Evolutionary conservation across 2,113 vertebrate species (phyloP).

Genomic region (Dipodomys spectabilis): DNA sequence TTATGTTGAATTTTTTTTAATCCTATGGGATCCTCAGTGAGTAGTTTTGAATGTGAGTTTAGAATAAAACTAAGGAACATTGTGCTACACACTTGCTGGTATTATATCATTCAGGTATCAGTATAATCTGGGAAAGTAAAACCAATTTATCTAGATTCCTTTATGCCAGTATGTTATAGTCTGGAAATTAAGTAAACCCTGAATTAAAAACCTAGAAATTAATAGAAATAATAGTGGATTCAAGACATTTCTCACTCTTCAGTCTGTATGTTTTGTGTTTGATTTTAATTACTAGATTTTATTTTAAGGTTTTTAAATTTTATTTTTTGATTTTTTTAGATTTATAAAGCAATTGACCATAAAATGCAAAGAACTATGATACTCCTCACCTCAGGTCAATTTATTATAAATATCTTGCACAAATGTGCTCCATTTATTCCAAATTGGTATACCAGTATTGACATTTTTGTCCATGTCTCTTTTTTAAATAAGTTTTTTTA

Average conservation of each 20-base stretch:
- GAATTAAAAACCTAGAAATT: background rate
- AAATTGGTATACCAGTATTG: background rate
- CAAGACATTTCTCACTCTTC: background rate
- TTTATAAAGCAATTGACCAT: background rate
- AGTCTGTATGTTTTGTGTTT: background rate
- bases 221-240: background rate
- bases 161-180: background rate
- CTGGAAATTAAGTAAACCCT: background rate
- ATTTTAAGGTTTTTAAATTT: background rate
- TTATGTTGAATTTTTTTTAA: constrained; percentile 3
- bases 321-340: background rate
- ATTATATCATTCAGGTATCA: constrained; percentile 8
- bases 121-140: background rate
- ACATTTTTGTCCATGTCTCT: background rate
- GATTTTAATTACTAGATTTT: background rate
- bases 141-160: background rate
- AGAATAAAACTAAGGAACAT: constrained; percentile 1
- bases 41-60: background rate
- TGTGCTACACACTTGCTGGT: background rate
- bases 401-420: background rate
- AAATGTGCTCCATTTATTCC: background rate
- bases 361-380: background rate
- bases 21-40: background rate
- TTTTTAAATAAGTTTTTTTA: too few species aligned
- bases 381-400: background rate